Base-by-base conservation (phyloP, 2,797 vertebrate genomes). In the Mus caroli region DNA sequence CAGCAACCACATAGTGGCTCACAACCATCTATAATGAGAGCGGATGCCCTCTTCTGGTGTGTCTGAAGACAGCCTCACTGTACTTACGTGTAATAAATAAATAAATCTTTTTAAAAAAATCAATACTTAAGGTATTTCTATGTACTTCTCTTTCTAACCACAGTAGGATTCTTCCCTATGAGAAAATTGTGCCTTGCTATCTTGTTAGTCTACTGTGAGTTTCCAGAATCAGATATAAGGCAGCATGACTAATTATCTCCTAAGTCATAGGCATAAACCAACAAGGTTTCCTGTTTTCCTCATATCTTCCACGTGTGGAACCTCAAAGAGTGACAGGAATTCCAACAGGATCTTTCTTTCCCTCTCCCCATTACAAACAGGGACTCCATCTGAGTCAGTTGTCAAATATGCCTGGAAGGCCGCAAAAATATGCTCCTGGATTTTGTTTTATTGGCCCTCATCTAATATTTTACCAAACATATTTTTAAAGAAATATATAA, bases 401-500 rank as follows among this genome's bases (percentile, higher is more conserved):
- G 84, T 96, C 94, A 97, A 69, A 17, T 94, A 96, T 90, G 92
- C 95, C 88, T 76, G 56, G 58, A 62, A 76, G 56, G 28, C 95
- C 96, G 34, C 92, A 96, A 77, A 77, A 90, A 67, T 94, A 79
- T 60, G 54, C 69, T 93, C 83, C 11, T 90, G 91, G 90, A 84
- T 90, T 96, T 93, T 94, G 69, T 96, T 94, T 96, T 96, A 94
- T 92, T 96, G 88, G 77, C 88, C 85, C 94, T 96, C 82, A 89
- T 91, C 87, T 91, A 90, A 96, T 96, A 96, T 96, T 94, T 92
- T 83, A 92, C 89, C 93, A 97, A 97, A 92, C 73, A 60, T 88
- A 73, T 82, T 80, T 97, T 97, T 95, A 87, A 94, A 83, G 71
- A 95, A 93, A 95, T 96, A 62, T 75, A 4, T 97, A 94, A 94